A percentile compares a stretch with the other conserved stretches of the same genome.
These are phyloP conservation scores for Tyrannus savana DNA, from an alignment of 2,113 vertebrate genomes.

Conservation along the genomic window DNA sequence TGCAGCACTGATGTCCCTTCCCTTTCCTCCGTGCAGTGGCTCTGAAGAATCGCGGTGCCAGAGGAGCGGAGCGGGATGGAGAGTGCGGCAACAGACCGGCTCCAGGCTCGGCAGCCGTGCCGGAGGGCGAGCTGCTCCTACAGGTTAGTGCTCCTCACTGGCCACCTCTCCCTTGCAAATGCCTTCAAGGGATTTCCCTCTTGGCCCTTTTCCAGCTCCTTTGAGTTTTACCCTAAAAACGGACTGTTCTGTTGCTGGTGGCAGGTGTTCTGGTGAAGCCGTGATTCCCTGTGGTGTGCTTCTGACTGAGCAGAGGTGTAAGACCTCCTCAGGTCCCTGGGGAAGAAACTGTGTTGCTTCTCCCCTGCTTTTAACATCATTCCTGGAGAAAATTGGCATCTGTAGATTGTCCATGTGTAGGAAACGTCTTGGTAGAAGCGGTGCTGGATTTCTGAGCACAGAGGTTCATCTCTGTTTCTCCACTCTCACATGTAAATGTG, in stretches of 20 bases:
- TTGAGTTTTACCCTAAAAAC: background rate
- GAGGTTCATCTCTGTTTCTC: background rate
- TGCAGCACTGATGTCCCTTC: slow-evolving; percentile 38
- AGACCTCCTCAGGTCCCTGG: background rate
- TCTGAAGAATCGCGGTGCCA: slow-evolving; percentile 56
- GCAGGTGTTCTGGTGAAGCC: background rate
- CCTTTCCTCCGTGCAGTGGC: slow-evolving; percentile 65
- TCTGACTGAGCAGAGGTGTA: background rate
- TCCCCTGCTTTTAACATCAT: background rate
- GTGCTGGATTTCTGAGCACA: background rate
- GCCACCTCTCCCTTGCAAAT: background rate
- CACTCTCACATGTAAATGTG: fast-evolving
- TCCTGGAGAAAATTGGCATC: background rate
- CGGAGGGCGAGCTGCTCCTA: slow-evolving; percentile 78
- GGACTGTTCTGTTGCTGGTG: background rate
- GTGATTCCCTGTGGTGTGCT: background rate
- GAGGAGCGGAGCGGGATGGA: background rate
- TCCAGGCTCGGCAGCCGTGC: background rate
- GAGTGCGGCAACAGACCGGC: background rate
- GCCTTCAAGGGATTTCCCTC: background rate
- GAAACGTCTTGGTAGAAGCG: background rate
- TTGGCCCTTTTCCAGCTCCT: background rate
- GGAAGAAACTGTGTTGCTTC: background rate
- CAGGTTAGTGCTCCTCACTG: slow-evolving; percentile 68
- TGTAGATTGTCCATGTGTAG: background rate